Conservation (phyloP, 2,797 vertebrate species). For the Anolis apletophallus region DNA sequence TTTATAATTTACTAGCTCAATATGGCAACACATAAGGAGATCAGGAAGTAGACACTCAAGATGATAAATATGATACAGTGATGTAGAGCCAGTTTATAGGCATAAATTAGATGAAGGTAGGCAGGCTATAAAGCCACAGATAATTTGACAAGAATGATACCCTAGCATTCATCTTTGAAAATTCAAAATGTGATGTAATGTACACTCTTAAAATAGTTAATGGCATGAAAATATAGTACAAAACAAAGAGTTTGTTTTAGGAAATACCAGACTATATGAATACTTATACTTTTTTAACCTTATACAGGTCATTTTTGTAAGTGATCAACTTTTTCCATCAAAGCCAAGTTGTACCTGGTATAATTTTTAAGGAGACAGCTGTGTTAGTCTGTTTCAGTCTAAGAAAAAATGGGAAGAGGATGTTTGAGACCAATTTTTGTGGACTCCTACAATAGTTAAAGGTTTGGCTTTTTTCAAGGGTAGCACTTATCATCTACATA, state of each 20-base stretch:
- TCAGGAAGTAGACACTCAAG: not conserved
- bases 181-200: not conserved
- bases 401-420: too few species aligned
- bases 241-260: too few species aligned
- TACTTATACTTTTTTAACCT: not conserved
- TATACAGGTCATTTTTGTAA: not conserved
- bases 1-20: not conserved
- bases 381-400: too few species aligned
- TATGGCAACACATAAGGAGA: not conserved
- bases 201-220: not conserved
- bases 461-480: not conserved
- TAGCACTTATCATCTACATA: too few species aligned
- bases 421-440: too few species aligned
- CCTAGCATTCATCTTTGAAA: not conserved
- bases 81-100: not conserved
- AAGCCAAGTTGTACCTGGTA: too few species aligned
- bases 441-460: not conserved
- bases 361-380: too few species aligned
- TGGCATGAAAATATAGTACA: too few species aligned
- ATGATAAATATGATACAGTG: not conserved
- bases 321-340: not conserved
- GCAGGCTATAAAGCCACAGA: not conserved
- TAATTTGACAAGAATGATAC: not conserved
- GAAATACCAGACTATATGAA: too few species aligned
- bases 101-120: not conserved